Percentiles rank a stretch among this genome's conserved stretches.
Conservation (phyloP, 2,888 invertebrate species). For the Troglohyphantes excavatus region DNA sequence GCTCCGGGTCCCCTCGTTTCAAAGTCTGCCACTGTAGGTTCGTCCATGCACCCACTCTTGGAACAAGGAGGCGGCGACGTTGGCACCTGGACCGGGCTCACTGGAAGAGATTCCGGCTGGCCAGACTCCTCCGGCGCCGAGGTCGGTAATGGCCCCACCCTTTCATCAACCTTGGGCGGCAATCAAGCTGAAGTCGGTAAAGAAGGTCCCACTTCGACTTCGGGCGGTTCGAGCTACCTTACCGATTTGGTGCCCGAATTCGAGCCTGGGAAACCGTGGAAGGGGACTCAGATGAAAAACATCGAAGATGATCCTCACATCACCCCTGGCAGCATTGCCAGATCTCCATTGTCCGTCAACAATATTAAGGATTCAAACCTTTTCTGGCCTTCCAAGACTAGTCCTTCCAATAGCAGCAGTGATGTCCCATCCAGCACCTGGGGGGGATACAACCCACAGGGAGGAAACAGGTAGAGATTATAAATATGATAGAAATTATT, state of each 20-base stretch:
- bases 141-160: neutral
- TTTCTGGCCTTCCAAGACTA: conserved; percentile 87
- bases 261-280: conserved; percentile 99
- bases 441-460: conserved; percentile 86
- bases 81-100: conserved; percentile 54
- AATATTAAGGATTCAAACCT: conserved; percentile 90
- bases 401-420: conserved; percentile 83
- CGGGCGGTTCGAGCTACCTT: conserved; percentile 85
- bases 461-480: conserved; percentile 55
- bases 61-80: conserved; percentile 36
- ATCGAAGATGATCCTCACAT: conserved; percentile 98
- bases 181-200: conserved; percentile 41
- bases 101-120: conserved; percentile 51
- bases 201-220: conserved; percentile 27
- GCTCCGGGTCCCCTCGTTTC: conserved; percentile 87
- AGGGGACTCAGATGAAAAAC: conserved; percentile 91
- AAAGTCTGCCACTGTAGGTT: conserved; percentile 22
- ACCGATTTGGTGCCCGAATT: conserved; percentile 97
- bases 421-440: conserved; percentile 89
- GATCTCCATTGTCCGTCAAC: conserved; percentile 87
- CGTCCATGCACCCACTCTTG: conserved; percentile 20
- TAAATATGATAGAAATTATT: neutral
- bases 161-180: conserved; percentile 13
- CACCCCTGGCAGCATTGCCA: conserved; percentile 92
- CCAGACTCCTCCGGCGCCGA: conserved; percentile 45